Conservation (phyloP, 2,113 vertebrate species). For the Xyrauchen texanus region DNA sequence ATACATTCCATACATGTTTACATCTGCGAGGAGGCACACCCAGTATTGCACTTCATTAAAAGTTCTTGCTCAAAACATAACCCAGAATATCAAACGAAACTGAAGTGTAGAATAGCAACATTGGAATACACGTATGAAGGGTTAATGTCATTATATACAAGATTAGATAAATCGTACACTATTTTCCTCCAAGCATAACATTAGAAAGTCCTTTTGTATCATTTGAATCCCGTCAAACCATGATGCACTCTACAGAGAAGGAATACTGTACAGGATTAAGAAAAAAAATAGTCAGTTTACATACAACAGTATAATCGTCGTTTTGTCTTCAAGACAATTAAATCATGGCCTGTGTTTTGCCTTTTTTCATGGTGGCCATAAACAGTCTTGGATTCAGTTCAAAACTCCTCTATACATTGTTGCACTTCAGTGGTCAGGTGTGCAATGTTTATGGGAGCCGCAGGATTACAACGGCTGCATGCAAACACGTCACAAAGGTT, state of each 20-base stretch:
- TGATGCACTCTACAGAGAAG: slow-evolving; percentile 87
- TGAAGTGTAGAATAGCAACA: slow-evolving; percentile 97
- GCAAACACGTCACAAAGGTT: slow-evolving; percentile 93
- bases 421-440: slow-evolving; percentile 82
- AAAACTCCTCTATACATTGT: slow-evolving; percentile 66
- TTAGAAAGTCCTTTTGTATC: slow-evolving; percentile 89
- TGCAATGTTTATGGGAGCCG: slow-evolving; percentile 87
- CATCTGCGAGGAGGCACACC: slow-evolving; percentile 99
- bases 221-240: slow-evolving; percentile 80
- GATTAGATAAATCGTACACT: slow-evolving; percentile 94
- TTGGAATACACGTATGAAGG: slow-evolving; percentile 96
- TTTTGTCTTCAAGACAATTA: slow-evolving; percentile 67
- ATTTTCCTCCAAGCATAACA: slow-evolving; percentile 86
- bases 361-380: slow-evolving; percentile 71
- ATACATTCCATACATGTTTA: slow-evolving; percentile 99
- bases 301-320: slow-evolving; percentile 80
- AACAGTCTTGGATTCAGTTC: slow-evolving; percentile 62
- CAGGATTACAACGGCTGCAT: slow-evolving; percentile 92
- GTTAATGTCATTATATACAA: slow-evolving; percentile 97
- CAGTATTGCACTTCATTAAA: slow-evolving; percentile 99
- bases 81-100: slow-evolving; percentile 98
- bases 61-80: slow-evolving; percentile 99
- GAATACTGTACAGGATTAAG: slow-evolving; percentile 94
- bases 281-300: slow-evolving; percentile 87
- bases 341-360: slow-evolving; percentile 66